Base-by-base conservation (phyloP, 2,888 invertebrate species). In the Agrochola circellaris region DNA sequence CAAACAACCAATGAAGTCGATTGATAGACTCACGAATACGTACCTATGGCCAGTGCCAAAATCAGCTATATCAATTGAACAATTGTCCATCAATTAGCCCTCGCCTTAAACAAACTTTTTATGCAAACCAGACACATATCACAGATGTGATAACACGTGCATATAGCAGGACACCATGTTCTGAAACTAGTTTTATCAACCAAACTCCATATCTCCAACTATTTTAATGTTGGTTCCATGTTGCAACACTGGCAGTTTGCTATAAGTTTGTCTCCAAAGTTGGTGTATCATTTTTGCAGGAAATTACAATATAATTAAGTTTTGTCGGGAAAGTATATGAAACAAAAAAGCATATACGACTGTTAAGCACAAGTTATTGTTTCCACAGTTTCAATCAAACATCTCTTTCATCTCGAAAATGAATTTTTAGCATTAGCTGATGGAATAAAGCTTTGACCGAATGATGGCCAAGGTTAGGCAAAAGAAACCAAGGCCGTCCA, bases 201-300 rank as follows among this genome's bases (percentile, higher is more conserved):
- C 86, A 91, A 91, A 90, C 90, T 87, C 77, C 87, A 88, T 92
- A 91, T 93, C 83, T 81, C 15, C 70, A 81, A 83, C 80, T 77
- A 69, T 80, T 87, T 87, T 73, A 84, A 84, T 81, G 84, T 76
- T 82, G 48, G 70, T 75, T 91, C 89, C 89, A 90, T 89, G 90
- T 91, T 89, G 82, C 86, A 78, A 86, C 81, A 82, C 85, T 79
- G 77, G 72, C 78, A 86, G 89, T 90, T 91, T 90, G 87, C 88
- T 88, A 87, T 80, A 90, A 91, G 88, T 92, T 91, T 68, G 80
- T 69, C 66, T 62, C 30, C 38, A 75, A 82, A 80, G 77, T 85
- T 81, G 56, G 34, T 61, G 42, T 77, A 67, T 38, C 17, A 20
- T 66, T 62, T 83, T 67, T 23, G 7, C 11, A 34, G 51, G 13